phyloP scores from a whole-genome alignment of 2,888 invertebrate genomes.

The Ellobium chinense region DNA sequence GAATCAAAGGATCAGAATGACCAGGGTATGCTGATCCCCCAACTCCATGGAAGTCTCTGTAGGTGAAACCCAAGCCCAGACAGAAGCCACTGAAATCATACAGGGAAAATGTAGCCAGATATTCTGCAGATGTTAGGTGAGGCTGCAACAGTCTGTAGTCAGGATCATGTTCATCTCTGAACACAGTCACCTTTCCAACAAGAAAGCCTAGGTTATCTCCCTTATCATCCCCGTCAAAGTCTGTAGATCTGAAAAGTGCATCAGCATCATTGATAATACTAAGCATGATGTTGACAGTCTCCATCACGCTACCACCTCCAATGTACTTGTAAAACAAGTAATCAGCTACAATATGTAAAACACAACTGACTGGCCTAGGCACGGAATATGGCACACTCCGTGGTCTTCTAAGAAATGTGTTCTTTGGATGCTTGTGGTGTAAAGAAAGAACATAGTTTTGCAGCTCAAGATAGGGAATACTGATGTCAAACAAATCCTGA shows the following conservation, averaged over 20 bases:
- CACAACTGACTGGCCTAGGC: constrained; percentile 17
- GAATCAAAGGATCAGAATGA: constrained; percentile 55
- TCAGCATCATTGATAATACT: constrained; percentile 68
- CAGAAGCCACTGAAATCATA: constrained; percentile 63
- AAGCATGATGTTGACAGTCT: constrained; percentile 64
- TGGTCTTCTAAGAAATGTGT: neutral
- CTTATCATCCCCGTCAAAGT: constrained; percentile 71
- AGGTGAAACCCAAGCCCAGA: constrained; percentile 65
- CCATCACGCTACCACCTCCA: constrained; percentile 53
- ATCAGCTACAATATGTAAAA: constrained; percentile 71
- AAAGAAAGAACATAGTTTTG: too few species aligned
- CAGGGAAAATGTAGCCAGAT: constrained; percentile 62
- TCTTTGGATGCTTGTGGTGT: too few species aligned
- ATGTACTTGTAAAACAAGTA: constrained; percentile 65
- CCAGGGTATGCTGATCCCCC: constrained; percentile 71
- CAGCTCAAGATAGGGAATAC: neutral
- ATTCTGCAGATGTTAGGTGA: constrained; percentile 51
- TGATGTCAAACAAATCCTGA: neutral
- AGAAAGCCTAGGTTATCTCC: constrained; percentile 74
- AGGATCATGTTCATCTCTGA: neutral
- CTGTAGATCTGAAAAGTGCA: constrained; percentile 69
- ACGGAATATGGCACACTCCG: neutral
- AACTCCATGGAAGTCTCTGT: constrained; percentile 63
- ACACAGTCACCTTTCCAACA: constrained; percentile 61
- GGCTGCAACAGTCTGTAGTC: constrained; percentile 37